A percentile compares a stretch with the other conserved stretches of the same genome.
phyloP scores from a whole-genome alignment of 30 jellyfish, hydroid and myxozoan genomes.

The Aurelia sp. region DNA sequence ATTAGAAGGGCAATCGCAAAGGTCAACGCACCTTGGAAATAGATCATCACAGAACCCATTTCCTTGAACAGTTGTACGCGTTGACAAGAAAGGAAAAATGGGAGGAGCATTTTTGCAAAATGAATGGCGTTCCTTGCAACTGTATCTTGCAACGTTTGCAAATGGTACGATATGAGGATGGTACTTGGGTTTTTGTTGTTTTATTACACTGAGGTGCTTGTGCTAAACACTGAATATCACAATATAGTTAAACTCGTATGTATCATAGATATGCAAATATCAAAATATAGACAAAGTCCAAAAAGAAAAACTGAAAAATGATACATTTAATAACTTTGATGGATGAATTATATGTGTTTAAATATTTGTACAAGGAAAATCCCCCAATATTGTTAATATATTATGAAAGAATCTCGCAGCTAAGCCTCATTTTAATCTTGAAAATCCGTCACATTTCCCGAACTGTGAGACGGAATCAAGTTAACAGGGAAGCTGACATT shows the following conservation, averaged over 20 bases:
- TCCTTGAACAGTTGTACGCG: conserved; percentile 32
- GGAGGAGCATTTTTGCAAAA: conserved; percentile 25
- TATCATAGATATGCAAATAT: no score
- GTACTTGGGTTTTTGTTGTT: no score
- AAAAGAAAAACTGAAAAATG: neutral
- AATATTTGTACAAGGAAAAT: conserved; percentile 51
- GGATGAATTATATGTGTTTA: neutral
- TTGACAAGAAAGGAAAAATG: conserved; percentile 25
- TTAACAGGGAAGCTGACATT: conserved; percentile 24
- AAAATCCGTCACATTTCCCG: conserved; percentile 62
- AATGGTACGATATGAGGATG: no score
- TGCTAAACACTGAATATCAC: no score
- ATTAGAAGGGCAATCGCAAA: no score
- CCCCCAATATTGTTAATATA: conserved; percentile 28
- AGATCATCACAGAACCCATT: neutral
- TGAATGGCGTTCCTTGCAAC: conserved; percentile 14
- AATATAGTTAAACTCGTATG: no score
- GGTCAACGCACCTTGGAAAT: conserved; percentile 10
- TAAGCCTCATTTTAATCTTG: conserved; percentile 32
- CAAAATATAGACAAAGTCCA: no score
- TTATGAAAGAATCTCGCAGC: neutral
- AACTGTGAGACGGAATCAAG: conserved; percentile 51
- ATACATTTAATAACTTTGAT: neutral
- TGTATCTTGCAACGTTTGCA: no score
- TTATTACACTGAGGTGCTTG: no score